phyloP scores from a whole-genome alignment of 2,797 vertebrate species.

The Leptodactylus fallax region DNA sequence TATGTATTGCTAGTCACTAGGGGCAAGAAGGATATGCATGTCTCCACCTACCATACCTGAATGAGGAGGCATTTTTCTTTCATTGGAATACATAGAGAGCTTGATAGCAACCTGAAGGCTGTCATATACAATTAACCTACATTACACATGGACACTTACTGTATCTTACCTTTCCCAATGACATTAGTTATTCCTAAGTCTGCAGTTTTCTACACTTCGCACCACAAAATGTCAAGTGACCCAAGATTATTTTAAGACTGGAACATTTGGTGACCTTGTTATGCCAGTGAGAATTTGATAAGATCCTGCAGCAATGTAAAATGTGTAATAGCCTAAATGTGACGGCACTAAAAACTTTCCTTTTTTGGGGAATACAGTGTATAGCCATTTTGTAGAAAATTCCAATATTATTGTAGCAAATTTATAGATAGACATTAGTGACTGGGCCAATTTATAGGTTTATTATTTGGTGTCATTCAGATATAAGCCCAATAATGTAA shows the following conservation, averaged over 20 bases:
- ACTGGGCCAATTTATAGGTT: neutral
- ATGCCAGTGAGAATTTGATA: slow-evolving; percentile 20
- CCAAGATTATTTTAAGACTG: slow-evolving; percentile 18
- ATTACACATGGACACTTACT: neutral
- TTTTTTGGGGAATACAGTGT: too few relatives aligned
- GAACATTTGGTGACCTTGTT: neutral
- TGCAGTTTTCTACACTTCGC: neutral
- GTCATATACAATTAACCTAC: neutral
- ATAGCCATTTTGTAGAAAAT: neutral
- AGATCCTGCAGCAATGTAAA: neutral
- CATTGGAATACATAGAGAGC: too few relatives aligned
- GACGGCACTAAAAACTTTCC: neutral
- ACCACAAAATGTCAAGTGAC: neutral
- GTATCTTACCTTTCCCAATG: neutral
- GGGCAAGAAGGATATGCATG: neutral
- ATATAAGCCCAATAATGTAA: neutral
- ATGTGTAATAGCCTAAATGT: neutral
- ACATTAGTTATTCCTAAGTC: neutral
- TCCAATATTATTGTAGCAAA: neutral
- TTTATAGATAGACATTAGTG: neutral
- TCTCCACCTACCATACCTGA: neutral
- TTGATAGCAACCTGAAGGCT: too few relatives aligned
- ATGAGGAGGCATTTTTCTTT: neutral
- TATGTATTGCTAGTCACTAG: neutral
- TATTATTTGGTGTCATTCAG: neutral